Conservation (phyloP, 2,797 vertebrate species). For the Eupleurogrammus muticus region DNA sequence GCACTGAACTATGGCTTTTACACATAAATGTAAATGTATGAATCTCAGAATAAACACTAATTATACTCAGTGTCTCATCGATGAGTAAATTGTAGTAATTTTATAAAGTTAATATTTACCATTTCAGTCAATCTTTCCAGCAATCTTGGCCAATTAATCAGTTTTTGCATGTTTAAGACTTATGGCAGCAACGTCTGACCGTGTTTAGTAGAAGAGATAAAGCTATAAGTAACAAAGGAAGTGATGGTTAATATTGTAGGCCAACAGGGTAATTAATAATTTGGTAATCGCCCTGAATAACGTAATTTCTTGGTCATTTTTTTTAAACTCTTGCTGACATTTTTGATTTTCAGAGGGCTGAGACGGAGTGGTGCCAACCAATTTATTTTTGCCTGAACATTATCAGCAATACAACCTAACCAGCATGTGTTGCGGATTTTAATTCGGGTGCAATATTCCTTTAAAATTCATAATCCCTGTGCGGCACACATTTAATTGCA, state of each 20-base stretch:
- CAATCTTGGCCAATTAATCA: too few species aligned
- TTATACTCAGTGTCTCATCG: too few species aligned
- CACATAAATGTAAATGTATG: too few species aligned
- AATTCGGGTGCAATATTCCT: conserved; percentile 12
- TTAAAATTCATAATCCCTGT: conserved; percentile 10
- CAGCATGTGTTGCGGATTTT: neutral
- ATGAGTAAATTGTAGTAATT: neutral
- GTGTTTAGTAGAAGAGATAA: neutral
- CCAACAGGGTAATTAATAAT: neutral
- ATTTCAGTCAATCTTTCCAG: neutral
- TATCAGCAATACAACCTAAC: neutral
- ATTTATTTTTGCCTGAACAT: conserved; percentile 23
- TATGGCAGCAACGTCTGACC: neutral
- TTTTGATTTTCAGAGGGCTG: neutral
- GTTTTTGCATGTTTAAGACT: too few species aligned
- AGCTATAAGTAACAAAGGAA: neutral
- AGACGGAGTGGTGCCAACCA: conserved; percentile 32
- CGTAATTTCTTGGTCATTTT: conserved; percentile 5
- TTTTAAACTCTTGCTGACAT: neutral
- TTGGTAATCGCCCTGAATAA: neutral
- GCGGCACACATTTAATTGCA: neutral
- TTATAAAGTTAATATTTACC: neutral
- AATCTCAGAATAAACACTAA: too few species aligned
- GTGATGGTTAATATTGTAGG: neutral
- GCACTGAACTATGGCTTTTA: too few species aligned